These are phyloP conservation scores for Sebastes iracundus DNA, from an alignment of 2,797 vertebrate species.

Conservation along the genomic window DNA sequence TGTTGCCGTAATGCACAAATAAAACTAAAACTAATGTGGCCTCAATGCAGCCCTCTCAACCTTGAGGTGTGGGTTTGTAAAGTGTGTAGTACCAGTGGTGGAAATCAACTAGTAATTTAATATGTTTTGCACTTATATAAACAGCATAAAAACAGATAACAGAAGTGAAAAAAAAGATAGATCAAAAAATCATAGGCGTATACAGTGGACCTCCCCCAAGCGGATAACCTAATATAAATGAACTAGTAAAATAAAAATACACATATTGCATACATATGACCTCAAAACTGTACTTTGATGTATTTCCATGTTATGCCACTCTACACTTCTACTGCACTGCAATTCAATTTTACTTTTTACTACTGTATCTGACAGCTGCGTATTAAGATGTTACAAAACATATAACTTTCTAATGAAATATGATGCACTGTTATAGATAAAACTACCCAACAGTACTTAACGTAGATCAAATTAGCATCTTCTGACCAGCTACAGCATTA, in stretches of 20 bases:
- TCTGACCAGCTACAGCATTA: not conserved
- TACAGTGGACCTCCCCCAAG: not conserved
- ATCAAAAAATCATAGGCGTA: not conserved
- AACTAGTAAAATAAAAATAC: not conserved
- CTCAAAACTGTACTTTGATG: not conserved
- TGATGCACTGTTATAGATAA: not conserved
- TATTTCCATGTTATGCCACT: not conserved
- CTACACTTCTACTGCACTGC: not conserved
- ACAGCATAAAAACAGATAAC: not conserved
- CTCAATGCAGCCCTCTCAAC: conserved; percentile 9
- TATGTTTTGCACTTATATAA: not conserved
- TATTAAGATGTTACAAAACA: not conserved
- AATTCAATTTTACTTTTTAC: not conserved
- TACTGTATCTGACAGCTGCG: not conserved
- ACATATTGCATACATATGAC: not conserved
- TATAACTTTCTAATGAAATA: not conserved
- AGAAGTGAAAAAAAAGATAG: not conserved
- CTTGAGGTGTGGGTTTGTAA: not conserved
- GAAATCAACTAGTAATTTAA: not conserved
- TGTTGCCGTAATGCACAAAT: conserved; percentile 44
- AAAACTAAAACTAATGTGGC: conserved; percentile 34
- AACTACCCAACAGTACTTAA: not conserved
- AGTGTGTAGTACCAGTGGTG: not conserved
- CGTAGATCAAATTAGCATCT: not conserved
- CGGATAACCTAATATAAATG: not conserved